phyloP scores from a whole-genome alignment of 1,140 invertebrate genomes.

The Eurosta solidaginis region DNA sequence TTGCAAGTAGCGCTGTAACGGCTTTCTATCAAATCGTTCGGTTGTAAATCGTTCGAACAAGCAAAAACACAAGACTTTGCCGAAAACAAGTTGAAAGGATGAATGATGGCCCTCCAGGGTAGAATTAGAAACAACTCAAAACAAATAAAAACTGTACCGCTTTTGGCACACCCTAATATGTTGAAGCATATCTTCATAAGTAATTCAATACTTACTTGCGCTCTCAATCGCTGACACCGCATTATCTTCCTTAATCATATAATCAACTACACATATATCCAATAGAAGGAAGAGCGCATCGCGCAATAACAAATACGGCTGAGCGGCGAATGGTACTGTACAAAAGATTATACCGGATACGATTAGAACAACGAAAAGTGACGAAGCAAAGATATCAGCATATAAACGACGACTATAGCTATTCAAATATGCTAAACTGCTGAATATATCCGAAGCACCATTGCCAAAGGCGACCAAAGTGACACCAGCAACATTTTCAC shows the following conservation, averaged over 20 bases:
- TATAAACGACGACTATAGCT: slow-evolving; percentile 60
- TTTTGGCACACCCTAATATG: not conserved
- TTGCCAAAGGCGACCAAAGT: slow-evolving; percentile 83
- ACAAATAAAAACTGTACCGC: too few relatives aligned
- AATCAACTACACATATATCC: slow-evolving; percentile 59
- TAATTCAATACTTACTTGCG: not conserved
- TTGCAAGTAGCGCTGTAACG: too few relatives aligned
- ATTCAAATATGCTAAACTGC: slow-evolving; percentile 64
- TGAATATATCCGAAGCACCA: slow-evolving; percentile 77
- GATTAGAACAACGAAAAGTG: slow-evolving; percentile 72
- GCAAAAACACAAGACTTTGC: too few relatives aligned
- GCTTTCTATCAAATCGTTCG: too few relatives aligned
- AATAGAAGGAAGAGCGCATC: slow-evolving; percentile 70
- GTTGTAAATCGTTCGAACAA: too few relatives aligned
- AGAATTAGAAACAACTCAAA: too few relatives aligned
- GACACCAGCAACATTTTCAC: slow-evolving; percentile 78
- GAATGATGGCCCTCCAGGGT: too few relatives aligned
- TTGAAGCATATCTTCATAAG: not conserved
- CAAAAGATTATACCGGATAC: slow-evolving; percentile 69
- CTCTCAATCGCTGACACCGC: slow-evolving; percentile 37
- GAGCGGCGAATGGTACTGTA: slow-evolving; percentile 66
- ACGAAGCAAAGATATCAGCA: slow-evolving; percentile 65
- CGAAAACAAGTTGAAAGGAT: too few relatives aligned
- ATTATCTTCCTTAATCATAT: slow-evolving; percentile 49
- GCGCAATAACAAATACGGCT: slow-evolving; percentile 67